Evolutionary conservation across 2,797 vertebrate species (phyloP).

Genomic region (Chelon auratus): DNA sequence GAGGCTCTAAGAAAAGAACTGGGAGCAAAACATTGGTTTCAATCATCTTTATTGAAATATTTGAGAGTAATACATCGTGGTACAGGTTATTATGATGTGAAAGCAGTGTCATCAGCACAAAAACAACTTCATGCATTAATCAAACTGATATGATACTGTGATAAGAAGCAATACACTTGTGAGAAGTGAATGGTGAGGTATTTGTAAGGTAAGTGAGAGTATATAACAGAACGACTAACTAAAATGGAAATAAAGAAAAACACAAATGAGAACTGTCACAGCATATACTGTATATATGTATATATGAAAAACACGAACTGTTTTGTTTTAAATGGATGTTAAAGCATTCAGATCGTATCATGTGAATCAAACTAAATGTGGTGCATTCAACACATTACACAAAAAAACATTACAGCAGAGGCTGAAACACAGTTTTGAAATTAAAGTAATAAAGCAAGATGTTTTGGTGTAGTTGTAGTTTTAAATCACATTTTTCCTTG

Average conservation of each 20-base stretch:
- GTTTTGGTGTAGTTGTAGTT: no score
- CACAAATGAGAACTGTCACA: conserved; percentile 14
- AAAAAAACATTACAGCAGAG: no score
- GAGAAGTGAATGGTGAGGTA: conserved; percentile 53
- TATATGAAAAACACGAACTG: background rate
- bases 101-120: conserved; percentile 18
- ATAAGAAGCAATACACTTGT: conserved; percentile 3
- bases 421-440: no score
- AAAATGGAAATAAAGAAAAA: background rate
- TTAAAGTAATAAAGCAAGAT: no score
- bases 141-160: background rate
- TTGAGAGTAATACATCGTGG: conserved; percentile 29
- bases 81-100: conserved; percentile 31
- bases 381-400: background rate
- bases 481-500: no score
- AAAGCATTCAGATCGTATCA: conserved; percentile 8
- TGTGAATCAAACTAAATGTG: background rate
- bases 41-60: conserved; percentile 65
- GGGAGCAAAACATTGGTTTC: conserved; percentile 10
- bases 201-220: conserved; percentile 14
- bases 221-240: conserved; percentile 7
- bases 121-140: background rate
- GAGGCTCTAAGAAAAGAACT: background rate
- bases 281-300: background rate
- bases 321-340: background rate